Conservation (phyloP, 2,113 vertebrate genomes). For the Cricetomys ansorgei region DNA sequence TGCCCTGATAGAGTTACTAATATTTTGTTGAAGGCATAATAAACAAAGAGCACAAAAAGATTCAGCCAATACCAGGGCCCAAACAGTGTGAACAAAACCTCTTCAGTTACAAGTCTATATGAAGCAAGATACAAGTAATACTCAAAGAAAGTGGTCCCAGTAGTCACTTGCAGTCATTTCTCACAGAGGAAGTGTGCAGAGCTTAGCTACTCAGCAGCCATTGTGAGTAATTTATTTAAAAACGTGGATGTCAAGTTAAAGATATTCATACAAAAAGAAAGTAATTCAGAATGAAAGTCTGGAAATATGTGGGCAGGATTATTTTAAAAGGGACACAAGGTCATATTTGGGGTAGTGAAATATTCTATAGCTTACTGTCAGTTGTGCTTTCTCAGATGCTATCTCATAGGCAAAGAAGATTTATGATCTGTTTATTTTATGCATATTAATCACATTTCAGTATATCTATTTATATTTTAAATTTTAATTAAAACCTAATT, state of each 20-base stretch:
- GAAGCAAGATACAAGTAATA: background rate
- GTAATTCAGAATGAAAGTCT: background rate
- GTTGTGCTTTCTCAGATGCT: background rate
- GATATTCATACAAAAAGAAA: constrained; percentile 15
- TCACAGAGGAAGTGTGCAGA: constrained; percentile 27
- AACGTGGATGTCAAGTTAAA: constrained; percentile 19
- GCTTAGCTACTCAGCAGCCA: background rate
- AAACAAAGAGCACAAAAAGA: background rate
- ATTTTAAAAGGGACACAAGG: background rate
- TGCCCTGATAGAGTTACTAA: background rate
- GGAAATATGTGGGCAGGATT: background rate
- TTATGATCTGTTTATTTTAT: background rate
- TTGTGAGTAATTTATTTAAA: constrained; percentile 3
- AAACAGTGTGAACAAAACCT: background rate
- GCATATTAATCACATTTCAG: background rate
- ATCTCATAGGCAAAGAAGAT: background rate
- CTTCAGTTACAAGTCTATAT: constrained; percentile 12
- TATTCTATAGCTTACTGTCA: constrained; percentile 3
- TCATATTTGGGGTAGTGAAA: background rate
- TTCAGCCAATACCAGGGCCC: background rate
- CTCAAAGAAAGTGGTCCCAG: background rate
- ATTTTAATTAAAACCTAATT: background rate
- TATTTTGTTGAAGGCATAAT: constrained; percentile 35
- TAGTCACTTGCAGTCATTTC: constrained; percentile 3
- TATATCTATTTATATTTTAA: background rate